phyloP scores from a whole-genome alignment of 2,113 vertebrate species.

The Alligator sinensis region DNA sequence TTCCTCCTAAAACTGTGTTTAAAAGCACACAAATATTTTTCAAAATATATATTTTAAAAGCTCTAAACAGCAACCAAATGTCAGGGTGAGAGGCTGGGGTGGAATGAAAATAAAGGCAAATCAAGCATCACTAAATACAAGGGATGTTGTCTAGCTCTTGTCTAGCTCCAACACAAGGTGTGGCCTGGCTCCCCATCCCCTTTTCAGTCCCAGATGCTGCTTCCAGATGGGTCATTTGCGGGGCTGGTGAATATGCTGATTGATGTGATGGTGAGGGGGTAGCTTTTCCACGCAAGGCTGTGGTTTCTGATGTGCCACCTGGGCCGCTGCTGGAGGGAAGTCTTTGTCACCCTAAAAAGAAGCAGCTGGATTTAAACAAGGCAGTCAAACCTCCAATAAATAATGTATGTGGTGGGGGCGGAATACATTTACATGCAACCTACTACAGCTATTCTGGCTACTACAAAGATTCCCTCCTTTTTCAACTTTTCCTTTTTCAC shows the following conservation, averaged over 20 bases:
- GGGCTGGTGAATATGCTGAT: not conserved
- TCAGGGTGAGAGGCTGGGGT: not conserved
- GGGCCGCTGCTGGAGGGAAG: constrained; percentile 58
- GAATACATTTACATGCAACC: not conserved
- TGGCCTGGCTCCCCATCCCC: not conserved
- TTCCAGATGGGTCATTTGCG: not conserved
- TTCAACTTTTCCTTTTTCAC: not conserved
- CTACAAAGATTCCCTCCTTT: not conserved
- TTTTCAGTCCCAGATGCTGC: not conserved
- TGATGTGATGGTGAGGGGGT: not conserved
- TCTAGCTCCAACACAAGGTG: rapidly evolving
- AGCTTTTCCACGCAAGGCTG: constrained; percentile 65
- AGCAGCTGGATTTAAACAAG: constrained; percentile 29
- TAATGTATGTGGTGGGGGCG: constrained; percentile 13
- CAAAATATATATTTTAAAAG: not conserved
- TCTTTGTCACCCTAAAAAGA: constrained; percentile 51
- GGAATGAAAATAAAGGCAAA: not conserved
- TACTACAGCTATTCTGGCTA: too few species aligned
- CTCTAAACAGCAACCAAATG: rapidly evolving
- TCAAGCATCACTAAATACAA: not conserved
- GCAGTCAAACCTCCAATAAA: constrained; percentile 60
- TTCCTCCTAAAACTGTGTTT: not conserved
- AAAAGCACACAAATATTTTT: not conserved
- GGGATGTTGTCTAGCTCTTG: not conserved
- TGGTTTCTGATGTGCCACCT: constrained; percentile 65